Evolutionary conservation across 2,797 vertebrate genomes (phyloP).

Genomic region (Sciurus vulgaris): DNA sequence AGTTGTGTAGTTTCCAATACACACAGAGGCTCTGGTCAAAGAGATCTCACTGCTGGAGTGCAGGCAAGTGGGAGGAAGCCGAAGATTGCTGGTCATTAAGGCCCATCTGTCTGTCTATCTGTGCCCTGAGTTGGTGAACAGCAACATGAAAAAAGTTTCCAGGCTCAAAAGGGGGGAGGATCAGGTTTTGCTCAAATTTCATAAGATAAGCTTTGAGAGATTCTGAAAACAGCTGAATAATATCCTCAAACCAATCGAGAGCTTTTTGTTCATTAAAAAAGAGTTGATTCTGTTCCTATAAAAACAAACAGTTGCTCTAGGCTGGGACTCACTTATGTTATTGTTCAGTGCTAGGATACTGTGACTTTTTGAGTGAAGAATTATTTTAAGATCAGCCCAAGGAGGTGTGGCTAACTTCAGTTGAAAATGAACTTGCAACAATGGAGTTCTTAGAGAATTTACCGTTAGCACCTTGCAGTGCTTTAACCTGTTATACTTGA

Average conservation of each 20-base stretch:
- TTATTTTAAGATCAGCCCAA: constrained; percentile 64
- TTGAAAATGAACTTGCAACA: neutral
- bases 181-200: constrained; percentile 13
- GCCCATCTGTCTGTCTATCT: neutral
- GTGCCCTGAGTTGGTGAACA: neutral
- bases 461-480: neutral
- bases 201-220: constrained; percentile 63
- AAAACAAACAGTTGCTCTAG: constrained; percentile 63
- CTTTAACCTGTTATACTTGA: neutral
- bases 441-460: neutral
- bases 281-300: constrained; percentile 43
- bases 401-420: constrained; percentile 53
- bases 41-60: neutral
- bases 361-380: constrained; percentile 57
- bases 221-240: constrained; percentile 41
- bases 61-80: neutral
- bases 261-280: constrained; percentile 68
- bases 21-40: fast-evolving
- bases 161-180: too few relatives aligned
- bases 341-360: neutral
- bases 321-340: neutral
- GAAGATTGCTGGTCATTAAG: neutral
- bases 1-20: neutral
- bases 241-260: neutral
- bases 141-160: neutral